phyloP scores from a whole-genome alignment of 1,140 invertebrate species.

The Mesaphorura yosii region DNA sequence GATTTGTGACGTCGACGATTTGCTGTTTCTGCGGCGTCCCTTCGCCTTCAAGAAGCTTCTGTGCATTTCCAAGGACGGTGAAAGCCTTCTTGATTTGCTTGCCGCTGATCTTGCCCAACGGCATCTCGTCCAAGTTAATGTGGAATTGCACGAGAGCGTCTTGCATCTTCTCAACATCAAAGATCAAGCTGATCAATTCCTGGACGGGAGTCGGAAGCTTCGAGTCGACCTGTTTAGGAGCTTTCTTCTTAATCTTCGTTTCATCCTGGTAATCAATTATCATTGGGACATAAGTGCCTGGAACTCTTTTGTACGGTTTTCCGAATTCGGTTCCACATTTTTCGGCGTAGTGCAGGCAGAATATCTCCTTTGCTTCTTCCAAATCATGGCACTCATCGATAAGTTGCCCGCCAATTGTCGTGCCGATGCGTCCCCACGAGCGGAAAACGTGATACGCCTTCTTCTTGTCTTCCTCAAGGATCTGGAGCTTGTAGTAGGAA shows the following conservation, averaged over 20 bases:
- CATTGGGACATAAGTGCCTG: constrained; percentile 72
- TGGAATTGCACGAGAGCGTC: constrained; percentile 87
- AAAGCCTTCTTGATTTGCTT: constrained; percentile 82
- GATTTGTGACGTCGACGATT: constrained; percentile 75
- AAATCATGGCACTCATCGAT: constrained; percentile 47
- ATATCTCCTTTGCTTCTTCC: constrained; percentile 51
- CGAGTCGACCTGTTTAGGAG: constrained; percentile 39
- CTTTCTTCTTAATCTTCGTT: constrained; percentile 1
- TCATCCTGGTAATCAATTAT: constrained; percentile 74
- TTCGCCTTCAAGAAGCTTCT: constrained; percentile 54
- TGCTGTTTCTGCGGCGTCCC: constrained; percentile 39
- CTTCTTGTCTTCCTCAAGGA: constrained; percentile 62
- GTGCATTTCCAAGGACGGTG: constrained; percentile 51
- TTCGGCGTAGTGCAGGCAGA: constrained; percentile 60
- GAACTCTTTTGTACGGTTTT: constrained; percentile 61
- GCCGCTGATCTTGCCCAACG: constrained; percentile 86
- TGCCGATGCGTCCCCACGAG: constrained; percentile 87
- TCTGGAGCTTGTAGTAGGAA: constrained; percentile 89
- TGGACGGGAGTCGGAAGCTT: constrained; percentile 65
- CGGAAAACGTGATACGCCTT: constrained; percentile 37
- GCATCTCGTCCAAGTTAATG: constrained; percentile 92
- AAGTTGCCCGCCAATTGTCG: constrained; percentile 73
- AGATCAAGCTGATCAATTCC: constrained; percentile 71
- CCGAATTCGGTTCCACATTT: constrained; percentile 76
- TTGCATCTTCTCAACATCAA: constrained; percentile 86